Evolutionary conservation across 1,140 invertebrate species (phyloP), one percentile per base, ranked within the genome.

Genomic region (Drosophila repletoides): DNA sequence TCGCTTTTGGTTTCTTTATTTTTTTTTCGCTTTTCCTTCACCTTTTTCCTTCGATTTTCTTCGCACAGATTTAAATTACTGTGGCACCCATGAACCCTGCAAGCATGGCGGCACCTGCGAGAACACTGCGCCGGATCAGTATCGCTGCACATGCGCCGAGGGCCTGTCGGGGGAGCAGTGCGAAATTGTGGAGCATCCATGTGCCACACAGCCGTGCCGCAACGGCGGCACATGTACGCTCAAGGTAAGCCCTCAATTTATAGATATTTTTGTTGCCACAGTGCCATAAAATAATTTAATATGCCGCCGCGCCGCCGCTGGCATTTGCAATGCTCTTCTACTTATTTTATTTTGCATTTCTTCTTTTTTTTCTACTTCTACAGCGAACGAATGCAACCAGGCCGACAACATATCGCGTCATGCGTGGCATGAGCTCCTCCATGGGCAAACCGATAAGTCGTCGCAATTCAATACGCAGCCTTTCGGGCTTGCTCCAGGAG

Each of bases 1-100:
- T 87, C 55, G 55, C 46, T 22, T 67, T 46, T 45, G 22, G 5
- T 31, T 46, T 17, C 10, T 9, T 91, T 51, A 9, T 29, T 55
- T 45, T 59, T 60, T 41, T 22, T 40, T 38, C 28, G n/a, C 38
- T 22, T 21, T 38, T 7, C n/a, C 5, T 26, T 41, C n/a, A n/a
- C n/a, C n/a, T n/a, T n/a, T n/a, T n/a, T n/a, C n/a, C n/a, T n/a
- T n/a, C n/a, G 15, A n/a, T 43, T 53, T 45, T 52, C 31, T 58
- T 53, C 59, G 43, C 45, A 45, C 91, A 94, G 98, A 99, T 93
- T 93, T 99, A 72, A 99, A 99, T 92, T 99, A 97, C 91, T 99
- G 98, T 91, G 98, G 98, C 34, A 98, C 98, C 45, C 96, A 99
- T 91, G 96, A 97, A 90, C 97, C 97, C 1, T 99, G 98, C 91